Evolutionary conservation across 2,888 invertebrate genomes (phyloP), one percentile per base, ranked within the genome.

Genomic region (Hypena proboscidalis): DNA sequence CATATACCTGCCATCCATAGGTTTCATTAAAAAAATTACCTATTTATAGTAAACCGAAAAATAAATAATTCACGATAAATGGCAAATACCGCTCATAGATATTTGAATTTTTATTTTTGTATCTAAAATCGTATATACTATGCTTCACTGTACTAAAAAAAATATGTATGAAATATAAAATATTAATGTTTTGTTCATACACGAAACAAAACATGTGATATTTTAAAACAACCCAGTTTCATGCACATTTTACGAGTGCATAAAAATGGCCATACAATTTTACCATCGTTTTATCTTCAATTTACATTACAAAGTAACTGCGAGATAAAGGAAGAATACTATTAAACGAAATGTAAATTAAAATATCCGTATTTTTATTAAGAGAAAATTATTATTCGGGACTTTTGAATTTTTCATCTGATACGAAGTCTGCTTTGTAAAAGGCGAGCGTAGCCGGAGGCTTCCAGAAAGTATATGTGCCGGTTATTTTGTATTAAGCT

Each of bases 401-500:
- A 13, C 11, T 32, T 26, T 34, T 7, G 15, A 44, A 45, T 32
- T 25, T 32, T 54, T 50, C 26, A 42, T 43, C 11, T 17, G 26
- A 33, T 21, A 50, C 8, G 7, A 53, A 44, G 45, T 41, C 7
- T 4, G 13, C 30, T 15, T 37, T 31, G 15, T 46, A 33, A 23
- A 30, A 14, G n/a, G 13, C 43, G 8, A 23, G 22, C 33, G 19
- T 3, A 29, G 50, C 58, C 46, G 33, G 19, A 21, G 49, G 58
- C 35, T 14, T 22, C 19, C 14, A 34, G 22, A 31, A 54, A 37
- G 54, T 51, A 50, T 37, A 60, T 35, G 38, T 48, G 19, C 44
- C 46, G 45, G 43, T 55, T 49, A 38, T 69, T 74, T 72, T 62
- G 67, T 68, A 69, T 74, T 55, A 67, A 69, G 67, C 60, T 67